Evolutionary conservation across 2,888 invertebrate species (phyloP).

Genomic region (Herminia tarsipennalis): DNA sequence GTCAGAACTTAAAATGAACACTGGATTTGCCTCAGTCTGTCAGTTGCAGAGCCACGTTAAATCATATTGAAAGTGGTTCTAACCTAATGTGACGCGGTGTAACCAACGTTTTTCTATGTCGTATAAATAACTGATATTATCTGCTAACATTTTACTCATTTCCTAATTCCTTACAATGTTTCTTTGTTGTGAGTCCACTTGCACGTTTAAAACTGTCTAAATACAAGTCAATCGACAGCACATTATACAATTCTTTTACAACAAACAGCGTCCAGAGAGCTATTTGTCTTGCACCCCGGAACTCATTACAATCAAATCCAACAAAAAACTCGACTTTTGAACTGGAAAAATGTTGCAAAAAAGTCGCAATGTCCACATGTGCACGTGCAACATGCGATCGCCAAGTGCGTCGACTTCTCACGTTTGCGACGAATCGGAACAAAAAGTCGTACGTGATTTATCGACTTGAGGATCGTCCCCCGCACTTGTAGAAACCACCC

Average conservation of each 20-base stretch:
- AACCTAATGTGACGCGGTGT: no score
- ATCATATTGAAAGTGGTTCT: no score
- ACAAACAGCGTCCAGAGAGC: background rate
- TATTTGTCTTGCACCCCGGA: conserved; percentile 9
- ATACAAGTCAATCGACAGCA: no score
- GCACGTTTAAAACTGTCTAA: no score
- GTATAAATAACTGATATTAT: no score
- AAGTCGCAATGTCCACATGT: conserved; percentile 48
- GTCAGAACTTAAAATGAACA: no score
- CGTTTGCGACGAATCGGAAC: conserved; percentile 54
- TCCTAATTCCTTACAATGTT: no score
- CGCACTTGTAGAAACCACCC: conserved; percentile 40
- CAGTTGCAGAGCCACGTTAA: no score
- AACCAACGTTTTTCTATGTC: no score
- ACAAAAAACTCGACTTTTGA: conserved; percentile 39
- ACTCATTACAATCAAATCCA: conserved; percentile 12
- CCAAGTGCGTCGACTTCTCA: conserved; percentile 62
- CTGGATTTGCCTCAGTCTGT: no score
- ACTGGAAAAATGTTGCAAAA: conserved; percentile 35
- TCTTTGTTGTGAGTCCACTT: no score
- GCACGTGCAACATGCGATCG: conserved; percentile 66
- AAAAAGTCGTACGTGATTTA: conserved; percentile 67
- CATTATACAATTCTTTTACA: background rate
- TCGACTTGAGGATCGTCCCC: conserved; percentile 52
- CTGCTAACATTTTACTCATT: no score